Evolutionary conservation across 2,113 vertebrate species (phyloP).

Genomic region (Anguilla japonica): DNA sequence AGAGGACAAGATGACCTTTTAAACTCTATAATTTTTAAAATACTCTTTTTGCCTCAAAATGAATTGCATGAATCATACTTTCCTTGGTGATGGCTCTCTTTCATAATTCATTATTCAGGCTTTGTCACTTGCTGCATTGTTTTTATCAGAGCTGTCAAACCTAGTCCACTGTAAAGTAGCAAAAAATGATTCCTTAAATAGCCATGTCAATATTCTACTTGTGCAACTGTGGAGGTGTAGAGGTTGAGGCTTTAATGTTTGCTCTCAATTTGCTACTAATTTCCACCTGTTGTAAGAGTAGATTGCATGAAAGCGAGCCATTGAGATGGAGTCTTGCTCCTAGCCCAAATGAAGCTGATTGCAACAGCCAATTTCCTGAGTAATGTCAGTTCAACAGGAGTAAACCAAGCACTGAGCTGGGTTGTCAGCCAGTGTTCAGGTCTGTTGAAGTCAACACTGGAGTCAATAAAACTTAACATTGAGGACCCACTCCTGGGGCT

Average conservation of each 20-base stretch:
- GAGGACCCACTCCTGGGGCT: too few species aligned
- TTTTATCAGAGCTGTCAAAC: background rate
- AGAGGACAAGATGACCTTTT: constrained; percentile 13
- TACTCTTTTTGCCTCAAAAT: background rate
- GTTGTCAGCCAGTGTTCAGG: background rate
- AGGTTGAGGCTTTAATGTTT: background rate
- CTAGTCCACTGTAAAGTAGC: background rate
- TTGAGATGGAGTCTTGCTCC: background rate
- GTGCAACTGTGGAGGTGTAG: background rate
- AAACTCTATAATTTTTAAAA: background rate
- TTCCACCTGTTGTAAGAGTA: background rate
- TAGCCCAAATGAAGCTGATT: background rate
- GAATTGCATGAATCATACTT: background rate
- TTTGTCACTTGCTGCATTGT: background rate
- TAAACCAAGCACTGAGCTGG: background rate
- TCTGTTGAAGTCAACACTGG: too few species aligned
- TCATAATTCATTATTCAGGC: background rate
- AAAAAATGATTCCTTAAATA: background rate
- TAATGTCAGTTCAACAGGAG: background rate
- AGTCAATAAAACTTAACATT: too few species aligned
- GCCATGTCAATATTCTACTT: background rate
- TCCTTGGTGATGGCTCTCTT: background rate
- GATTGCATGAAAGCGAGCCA: background rate
- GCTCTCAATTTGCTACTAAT: background rate
- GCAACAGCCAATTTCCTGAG: background rate